Evolutionary conservation across 1,140 invertebrate genomes (phyloP).

Genomic region (Popillia japonica): DNA sequence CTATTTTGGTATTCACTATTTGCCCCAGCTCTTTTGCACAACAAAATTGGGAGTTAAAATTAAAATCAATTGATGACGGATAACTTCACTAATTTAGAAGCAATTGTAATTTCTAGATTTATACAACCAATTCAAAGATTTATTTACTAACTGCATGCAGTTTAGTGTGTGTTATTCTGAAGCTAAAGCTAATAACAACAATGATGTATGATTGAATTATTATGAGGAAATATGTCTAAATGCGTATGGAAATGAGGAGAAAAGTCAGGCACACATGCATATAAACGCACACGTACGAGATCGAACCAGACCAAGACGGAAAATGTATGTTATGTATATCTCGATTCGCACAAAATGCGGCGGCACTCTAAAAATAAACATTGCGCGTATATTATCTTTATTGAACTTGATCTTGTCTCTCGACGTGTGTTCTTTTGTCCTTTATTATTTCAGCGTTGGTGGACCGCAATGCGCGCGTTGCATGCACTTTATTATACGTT

Average conservation of each 20-base stretch:
- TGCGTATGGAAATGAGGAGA: background rate
- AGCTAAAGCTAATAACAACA: too few relatives aligned
- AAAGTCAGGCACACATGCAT: background rate
- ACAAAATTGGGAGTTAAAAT: too few relatives aligned
- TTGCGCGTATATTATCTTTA: constrained; percentile 18
- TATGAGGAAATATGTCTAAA: background rate
- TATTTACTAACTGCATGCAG: too few relatives aligned
- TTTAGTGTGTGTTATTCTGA: too few relatives aligned
- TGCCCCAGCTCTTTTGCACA: too few relatives aligned
- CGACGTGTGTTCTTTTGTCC: constrained; percentile 13
- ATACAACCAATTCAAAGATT: too few relatives aligned
- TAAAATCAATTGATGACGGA: too few relatives aligned
- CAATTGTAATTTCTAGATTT: too few relatives aligned
- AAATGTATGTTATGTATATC: background rate
- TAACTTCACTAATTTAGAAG: too few relatives aligned
- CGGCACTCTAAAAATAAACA: constrained; percentile 18
- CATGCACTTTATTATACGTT: too few relatives aligned
- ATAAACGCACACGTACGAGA: background rate
- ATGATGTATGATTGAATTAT: too few relatives aligned
- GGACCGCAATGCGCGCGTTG: background rate
- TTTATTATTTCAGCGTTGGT: background rate
- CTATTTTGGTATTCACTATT: too few relatives aligned
- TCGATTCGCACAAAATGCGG: constrained; percentile 9
- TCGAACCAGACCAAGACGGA: background rate
- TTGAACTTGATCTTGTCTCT: constrained; percentile 3